A percentile compares a stretch with the other conserved stretches of the same genome.
phyloP scores from a whole-genome alignment of 2,888 invertebrate species.

The Pseudoips prasinana region DNA sequence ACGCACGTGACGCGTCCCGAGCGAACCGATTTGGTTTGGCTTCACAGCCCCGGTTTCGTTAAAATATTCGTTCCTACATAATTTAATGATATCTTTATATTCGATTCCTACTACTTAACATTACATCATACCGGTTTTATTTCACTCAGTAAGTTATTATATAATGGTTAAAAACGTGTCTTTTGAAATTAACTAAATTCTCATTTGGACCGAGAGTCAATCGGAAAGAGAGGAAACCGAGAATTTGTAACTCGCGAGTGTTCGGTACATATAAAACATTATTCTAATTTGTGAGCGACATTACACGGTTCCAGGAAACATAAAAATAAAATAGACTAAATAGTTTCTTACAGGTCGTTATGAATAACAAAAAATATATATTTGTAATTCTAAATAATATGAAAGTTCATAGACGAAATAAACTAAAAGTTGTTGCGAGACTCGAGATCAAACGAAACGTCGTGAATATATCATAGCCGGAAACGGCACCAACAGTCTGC shows the following conservation, averaged over 20 bases:
- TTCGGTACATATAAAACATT: slow-evolving; percentile 7
- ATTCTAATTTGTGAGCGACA: slow-evolving; percentile 52
- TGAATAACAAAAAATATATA: slow-evolving; percentile 60
- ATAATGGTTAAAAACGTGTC: too few relatives aligned
- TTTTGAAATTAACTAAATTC: too few relatives aligned
- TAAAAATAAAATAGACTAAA: slow-evolving; percentile 45
- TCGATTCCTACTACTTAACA: slow-evolving; percentile 38
- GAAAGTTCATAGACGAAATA: slow-evolving; percentile 46
- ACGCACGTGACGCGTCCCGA: slow-evolving; percentile 34
- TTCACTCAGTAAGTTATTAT: slow-evolving; percentile 15
- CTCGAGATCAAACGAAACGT: slow-evolving; percentile 66
- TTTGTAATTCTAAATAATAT: slow-evolving; percentile 53
- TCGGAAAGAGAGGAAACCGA: too few relatives aligned
- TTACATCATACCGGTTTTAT: slow-evolving; percentile 37
- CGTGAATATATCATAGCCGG: slow-evolving; percentile 73
- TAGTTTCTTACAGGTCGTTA: slow-evolving; percentile 39
- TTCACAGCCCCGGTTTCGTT: slow-evolving; percentile 67
- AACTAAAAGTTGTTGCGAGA: slow-evolving; percentile 58
- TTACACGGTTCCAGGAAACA: slow-evolving; percentile 31
- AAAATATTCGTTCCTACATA: slow-evolving; percentile 57
- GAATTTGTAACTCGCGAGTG: too few relatives aligned
- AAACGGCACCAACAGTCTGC: slow-evolving; percentile 39
- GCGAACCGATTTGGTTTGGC: slow-evolving; percentile 65
- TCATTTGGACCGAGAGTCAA: too few relatives aligned
- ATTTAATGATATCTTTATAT: slow-evolving; percentile 47